Conservation (phyloP, 2,888 invertebrate genomes). For the Sinhomidia bicolor region DNA sequence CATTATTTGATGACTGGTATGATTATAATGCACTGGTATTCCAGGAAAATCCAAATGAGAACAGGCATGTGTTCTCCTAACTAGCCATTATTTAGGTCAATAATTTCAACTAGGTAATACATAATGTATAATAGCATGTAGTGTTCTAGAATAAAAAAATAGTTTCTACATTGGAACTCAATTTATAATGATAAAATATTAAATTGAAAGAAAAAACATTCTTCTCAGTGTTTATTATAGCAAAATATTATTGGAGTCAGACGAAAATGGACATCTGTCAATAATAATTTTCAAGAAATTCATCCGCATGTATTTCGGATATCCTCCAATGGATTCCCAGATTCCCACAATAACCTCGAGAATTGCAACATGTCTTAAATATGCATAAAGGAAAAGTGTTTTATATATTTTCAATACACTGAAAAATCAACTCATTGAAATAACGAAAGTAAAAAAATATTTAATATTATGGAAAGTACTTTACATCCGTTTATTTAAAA, state of each 20-base stretch:
- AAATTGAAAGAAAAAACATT: too few species aligned
- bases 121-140: too few species aligned
- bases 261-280: neutral
- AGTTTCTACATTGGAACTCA: too few species aligned
- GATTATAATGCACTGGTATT: neutral
- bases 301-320: neutral
- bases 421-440: neutral
- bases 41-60: constrained; percentile 9
- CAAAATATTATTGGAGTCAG: too few species aligned
- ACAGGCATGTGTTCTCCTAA: constrained; percentile 42
- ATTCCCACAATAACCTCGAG: constrained; percentile 3
- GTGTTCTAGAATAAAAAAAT: too few species aligned
- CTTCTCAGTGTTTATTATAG: too few species aligned
- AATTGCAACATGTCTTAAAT: neutral
- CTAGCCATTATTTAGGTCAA: constrained; percentile 27
- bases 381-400: neutral
- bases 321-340: neutral
- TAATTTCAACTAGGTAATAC: neutral
- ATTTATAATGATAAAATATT: too few species aligned
- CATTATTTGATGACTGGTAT: neutral
- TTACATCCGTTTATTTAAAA: too few species aligned
- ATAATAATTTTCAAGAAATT: neutral
- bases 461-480: too few species aligned
- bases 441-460: neutral
- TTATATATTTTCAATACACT: neutral